A percentile compares a stretch with the other conserved stretches of the same genome.
phyloP scores from a whole-genome alignment of 2,888 invertebrate species.

The Trissoscelio sp. region DNA sequence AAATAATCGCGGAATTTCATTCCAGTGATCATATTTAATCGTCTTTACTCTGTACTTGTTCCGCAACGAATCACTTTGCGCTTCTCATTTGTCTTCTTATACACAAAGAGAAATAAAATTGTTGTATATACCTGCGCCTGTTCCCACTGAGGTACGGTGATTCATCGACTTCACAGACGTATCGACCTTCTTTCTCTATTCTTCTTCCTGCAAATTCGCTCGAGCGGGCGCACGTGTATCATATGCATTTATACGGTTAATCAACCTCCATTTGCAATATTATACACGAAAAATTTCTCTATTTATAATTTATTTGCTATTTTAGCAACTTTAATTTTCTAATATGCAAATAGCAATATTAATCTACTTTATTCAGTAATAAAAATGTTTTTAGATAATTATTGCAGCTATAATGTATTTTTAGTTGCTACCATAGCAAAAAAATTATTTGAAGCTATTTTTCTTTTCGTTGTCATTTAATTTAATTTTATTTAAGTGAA shows the following conservation, averaged over 20 bases:
- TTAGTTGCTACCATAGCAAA: too few relatives aligned
- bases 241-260: slow-evolving; percentile 63
- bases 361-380: too few relatives aligned
- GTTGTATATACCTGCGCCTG: slow-evolving; percentile 60
- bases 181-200: slow-evolving; percentile 69
- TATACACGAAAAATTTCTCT: slow-evolving; percentile 5
- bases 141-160: slow-evolving; percentile 64
- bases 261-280: slow-evolving; percentile 47
- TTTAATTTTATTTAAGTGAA: too few relatives aligned
- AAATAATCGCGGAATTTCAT: slow-evolving; percentile 66
- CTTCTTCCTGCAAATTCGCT: slow-evolving; percentile 64
- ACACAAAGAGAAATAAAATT: slow-evolving; percentile 68
- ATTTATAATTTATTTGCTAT: too few relatives aligned
- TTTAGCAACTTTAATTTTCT: too few relatives aligned
- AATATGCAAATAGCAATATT: too few relatives aligned
- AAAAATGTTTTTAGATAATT: too few relatives aligned
- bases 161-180: slow-evolving; percentile 68
- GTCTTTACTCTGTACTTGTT: slow-evolving; percentile 63
- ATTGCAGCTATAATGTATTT: too few relatives aligned
- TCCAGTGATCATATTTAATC: slow-evolving; percentile 59
- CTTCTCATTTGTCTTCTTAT: slow-evolving; percentile 66
- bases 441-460: too few relatives aligned
- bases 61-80: slow-evolving; percentile 68
- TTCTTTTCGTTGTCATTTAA: too few relatives aligned
- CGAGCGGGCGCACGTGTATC: slow-evolving; percentile 57